Evolutionary conservation across 2,113 vertebrate genomes (phyloP).

Genomic region (Kryptolebias marmoratus): DNA sequence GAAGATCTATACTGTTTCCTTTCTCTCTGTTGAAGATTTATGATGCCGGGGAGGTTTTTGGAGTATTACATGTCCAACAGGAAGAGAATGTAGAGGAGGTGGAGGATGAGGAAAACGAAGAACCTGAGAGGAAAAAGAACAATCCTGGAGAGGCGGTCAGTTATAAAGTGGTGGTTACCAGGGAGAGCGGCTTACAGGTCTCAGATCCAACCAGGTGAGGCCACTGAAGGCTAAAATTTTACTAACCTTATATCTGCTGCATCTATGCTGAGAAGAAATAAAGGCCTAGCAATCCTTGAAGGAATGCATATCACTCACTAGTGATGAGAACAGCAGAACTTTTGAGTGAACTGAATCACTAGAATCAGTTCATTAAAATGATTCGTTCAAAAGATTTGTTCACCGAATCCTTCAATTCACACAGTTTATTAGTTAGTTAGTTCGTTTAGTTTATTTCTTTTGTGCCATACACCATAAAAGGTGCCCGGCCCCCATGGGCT

Average conservation of each 20-base stretch:
- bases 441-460: no score
- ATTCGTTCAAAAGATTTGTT: no score
- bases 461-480: no score
- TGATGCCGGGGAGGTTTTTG: conserved; percentile 94
- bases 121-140: conserved; percentile 58
- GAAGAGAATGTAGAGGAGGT: conserved; percentile 56
- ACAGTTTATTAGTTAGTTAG: no score
- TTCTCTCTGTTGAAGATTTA: conserved; percentile 82
- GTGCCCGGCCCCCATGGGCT: no score
- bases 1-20: not conserved
- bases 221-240: not conserved
- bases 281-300: no score
- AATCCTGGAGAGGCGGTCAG: conserved; percentile 74
- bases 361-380: no score
- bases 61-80: conserved; percentile 90
- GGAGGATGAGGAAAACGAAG: conserved; percentile 54
- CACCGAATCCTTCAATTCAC: no score
- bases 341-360: no score
- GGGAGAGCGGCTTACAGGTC: conserved; percentile 85
- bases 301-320: no score
- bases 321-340: no score
- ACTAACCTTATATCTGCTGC: not conserved
- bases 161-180: conserved; percentile 90
- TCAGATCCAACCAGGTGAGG: conserved; percentile 85
- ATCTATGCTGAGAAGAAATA: not conserved